phyloP scores from a whole-genome alignment of 2,113 vertebrate genomes.

The Muscicapa adusta region DNA sequence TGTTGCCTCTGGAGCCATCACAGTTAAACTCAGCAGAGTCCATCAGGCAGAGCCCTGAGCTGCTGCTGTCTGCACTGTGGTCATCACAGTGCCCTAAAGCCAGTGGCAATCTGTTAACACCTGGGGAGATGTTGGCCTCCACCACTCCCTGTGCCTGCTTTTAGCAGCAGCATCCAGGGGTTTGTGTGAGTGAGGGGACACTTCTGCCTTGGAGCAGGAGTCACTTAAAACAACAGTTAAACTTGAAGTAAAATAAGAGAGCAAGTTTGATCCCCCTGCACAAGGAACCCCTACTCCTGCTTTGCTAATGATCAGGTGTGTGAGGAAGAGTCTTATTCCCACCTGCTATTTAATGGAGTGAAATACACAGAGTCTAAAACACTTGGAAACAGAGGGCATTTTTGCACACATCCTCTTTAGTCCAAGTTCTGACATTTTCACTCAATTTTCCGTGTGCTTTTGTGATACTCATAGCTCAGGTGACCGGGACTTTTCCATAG shows the following conservation, averaged over 20 bases:
- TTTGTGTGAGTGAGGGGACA: neutral
- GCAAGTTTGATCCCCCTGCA: neutral
- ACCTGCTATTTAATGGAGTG: neutral
- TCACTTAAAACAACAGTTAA: neutral
- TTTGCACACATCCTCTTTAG: neutral
- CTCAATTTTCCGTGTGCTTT: neutral
- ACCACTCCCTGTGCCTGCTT: neutral
- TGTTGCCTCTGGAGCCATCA: neutral
- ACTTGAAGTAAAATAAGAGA: neutral
- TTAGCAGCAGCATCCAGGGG: neutral
- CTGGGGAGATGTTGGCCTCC: neutral
- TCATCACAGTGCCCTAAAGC: neutral
- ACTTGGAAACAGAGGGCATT: neutral
- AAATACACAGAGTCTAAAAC: neutral
- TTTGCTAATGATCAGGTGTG: neutral
- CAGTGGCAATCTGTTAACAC: neutral
- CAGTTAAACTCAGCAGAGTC: neutral
- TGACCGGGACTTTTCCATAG: neutral
- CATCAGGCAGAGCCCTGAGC: neutral
- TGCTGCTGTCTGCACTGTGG: neutral
- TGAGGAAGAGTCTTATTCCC: neutral
- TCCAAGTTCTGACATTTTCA: neutral
- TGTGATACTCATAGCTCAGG: neutral
- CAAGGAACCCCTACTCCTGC: neutral
- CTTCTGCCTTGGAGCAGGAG: neutral